A percentile compares a stretch with the other conserved stretches of the same genome.
Evolutionary conservation across 2,113 vertebrate species (phyloP).

Genomic region (Rhineura floridana): DNA sequence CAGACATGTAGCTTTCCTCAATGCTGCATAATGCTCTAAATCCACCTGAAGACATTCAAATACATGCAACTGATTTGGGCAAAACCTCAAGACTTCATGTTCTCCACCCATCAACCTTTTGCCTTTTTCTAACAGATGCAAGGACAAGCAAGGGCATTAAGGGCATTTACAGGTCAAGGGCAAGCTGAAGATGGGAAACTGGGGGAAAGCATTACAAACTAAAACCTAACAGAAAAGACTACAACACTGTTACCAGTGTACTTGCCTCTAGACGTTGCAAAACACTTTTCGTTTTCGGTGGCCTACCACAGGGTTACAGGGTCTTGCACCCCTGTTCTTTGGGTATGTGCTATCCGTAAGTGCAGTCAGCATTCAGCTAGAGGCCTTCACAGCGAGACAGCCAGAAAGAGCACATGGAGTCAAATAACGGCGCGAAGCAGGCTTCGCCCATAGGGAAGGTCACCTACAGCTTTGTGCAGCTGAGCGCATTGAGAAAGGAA

Average conservation of each 20-base stretch:
- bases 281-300: neutral
- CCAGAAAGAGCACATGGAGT: neutral
- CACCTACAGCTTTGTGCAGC: neutral
- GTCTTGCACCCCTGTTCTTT: accelerated
- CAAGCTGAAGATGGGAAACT: neutral
- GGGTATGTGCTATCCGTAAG: neutral
- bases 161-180: neutral
- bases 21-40: neutral
- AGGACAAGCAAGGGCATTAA: neutral
- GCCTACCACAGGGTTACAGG: neutral
- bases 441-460: neutral
- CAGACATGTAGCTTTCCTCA: neutral
- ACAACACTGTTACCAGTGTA: neutral
- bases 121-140: neutral
- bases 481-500: neutral
- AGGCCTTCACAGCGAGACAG: neutral
- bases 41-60: neutral
- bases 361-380: neutral
- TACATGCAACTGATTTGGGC: neutral
- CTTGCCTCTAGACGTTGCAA: neutral
- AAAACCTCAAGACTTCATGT: neutral
- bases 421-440: neutral
- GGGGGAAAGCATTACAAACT: no score
- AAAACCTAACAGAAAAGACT: neutral
- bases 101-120: neutral